Percentiles rank a stretch among this genome's conserved stretches.
Conservation (phyloP, 2,888 invertebrate genomes). For the Litoditis marina region DNA sequence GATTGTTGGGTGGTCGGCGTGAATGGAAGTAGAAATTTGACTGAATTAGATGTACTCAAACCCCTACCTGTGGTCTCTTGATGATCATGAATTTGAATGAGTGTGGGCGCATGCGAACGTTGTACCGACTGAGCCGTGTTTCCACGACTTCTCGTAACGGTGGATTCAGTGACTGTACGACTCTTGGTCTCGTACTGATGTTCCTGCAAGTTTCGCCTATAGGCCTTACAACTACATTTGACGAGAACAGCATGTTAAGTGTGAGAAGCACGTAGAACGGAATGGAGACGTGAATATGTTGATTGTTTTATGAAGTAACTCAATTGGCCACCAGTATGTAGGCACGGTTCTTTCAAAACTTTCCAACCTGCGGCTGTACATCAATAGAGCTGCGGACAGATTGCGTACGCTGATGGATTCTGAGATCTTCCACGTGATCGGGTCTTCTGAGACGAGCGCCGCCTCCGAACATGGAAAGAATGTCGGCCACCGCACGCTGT, state of each 20-base stretch:
- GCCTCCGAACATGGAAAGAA: conserved; percentile 12
- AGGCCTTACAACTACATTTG: too few relatives aligned
- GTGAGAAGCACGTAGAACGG: too few relatives aligned
- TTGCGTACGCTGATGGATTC: conserved; percentile 4
- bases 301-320: too few relatives aligned
- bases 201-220: neutral
- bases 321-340: too few relatives aligned
- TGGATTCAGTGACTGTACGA: conserved; percentile 10
- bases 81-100: neutral
- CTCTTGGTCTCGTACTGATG: neutral
- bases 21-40: too few relatives aligned
- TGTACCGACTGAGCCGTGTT: neutral
- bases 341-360: too few relatives aligned
- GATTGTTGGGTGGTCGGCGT: too few relatives aligned
- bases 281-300: too few relatives aligned
- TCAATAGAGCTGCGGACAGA: conserved; percentile 14
- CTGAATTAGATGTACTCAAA: too few relatives aligned
- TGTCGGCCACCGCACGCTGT: conserved; percentile 4
- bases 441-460: conserved; percentile 12
- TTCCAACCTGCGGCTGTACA: too few relatives aligned
- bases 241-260: too few relatives aligned
- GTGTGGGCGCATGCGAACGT: conserved; percentile 9
- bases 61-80: too few relatives aligned
- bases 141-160: neutral
- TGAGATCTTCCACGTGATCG: conserved; percentile 12